phyloP scores from a whole-genome alignment of 2,113 vertebrate genomes.

The Chaetops frenatus region DNA sequence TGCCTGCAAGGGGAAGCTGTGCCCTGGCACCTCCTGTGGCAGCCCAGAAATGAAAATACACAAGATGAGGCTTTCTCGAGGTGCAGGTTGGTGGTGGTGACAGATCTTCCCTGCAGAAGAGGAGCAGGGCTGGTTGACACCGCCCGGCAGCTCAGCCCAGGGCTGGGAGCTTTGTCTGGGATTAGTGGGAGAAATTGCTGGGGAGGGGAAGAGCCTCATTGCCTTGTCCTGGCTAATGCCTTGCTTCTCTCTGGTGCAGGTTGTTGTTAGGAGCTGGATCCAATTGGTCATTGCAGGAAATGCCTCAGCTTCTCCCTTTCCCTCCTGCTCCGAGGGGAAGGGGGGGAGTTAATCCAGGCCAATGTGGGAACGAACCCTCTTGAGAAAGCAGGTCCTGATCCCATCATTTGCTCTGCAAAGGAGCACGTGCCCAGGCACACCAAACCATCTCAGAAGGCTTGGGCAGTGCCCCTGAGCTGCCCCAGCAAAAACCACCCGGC shows the following conservation, averaged over 20 bases:
- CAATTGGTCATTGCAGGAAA: not conserved
- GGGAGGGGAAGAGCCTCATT: not conserved
- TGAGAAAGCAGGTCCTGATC: not conserved
- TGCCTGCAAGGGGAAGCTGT: not conserved
- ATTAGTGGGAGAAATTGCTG: not conserved
- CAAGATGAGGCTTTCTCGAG: not conserved
- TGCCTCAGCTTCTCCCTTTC: not conserved
- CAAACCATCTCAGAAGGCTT: accelerated
- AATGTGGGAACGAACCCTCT: not conserved
- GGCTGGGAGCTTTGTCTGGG: not conserved
- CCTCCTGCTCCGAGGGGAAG: not conserved
- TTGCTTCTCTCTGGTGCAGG: not conserved
- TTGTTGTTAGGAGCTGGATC: not conserved
- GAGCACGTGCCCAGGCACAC: not conserved
- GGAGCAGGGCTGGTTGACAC: not conserved
- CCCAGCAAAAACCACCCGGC: accelerated
- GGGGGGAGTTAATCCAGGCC: not conserved
- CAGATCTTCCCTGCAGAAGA: not conserved
- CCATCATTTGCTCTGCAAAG: not conserved
- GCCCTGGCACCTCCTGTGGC: not conserved
- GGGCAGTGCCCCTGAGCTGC: not conserved
- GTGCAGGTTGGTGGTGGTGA: not conserved
- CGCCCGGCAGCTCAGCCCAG: not conserved
- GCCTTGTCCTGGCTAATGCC: not conserved
- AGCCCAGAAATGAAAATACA: not conserved